phyloP scores from a whole-genome alignment of 2,113 vertebrate genomes.

The Synchiropus splendidus region DNA sequence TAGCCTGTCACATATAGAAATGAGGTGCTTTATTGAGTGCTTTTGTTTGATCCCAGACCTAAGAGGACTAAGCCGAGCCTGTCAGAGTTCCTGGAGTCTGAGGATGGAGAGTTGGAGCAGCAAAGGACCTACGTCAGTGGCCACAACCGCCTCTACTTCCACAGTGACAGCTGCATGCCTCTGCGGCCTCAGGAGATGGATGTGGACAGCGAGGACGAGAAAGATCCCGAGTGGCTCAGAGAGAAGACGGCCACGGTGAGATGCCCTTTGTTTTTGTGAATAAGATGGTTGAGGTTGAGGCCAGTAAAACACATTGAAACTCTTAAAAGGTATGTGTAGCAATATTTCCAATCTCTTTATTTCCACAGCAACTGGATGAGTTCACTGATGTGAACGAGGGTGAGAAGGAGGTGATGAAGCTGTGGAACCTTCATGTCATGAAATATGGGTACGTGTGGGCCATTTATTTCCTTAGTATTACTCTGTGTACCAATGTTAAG shows the following conservation, averaged over 20 bases:
- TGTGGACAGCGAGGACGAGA: slow-evolving; percentile 92
- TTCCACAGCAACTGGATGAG: slow-evolving; percentile 90
- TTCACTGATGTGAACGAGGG: slow-evolving; percentile 98
- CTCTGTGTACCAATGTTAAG: no score
- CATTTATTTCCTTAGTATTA: no score
- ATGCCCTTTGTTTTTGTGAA: no score
- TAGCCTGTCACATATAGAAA: no score
- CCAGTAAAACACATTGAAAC: no score
- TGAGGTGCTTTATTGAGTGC: no score
- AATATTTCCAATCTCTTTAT: no score
- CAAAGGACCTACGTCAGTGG: slow-evolving; percentile 94
- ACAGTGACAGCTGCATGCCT: slow-evolving; percentile 95
- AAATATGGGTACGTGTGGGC: slow-evolving; percentile 90
- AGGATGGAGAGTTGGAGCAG: slow-evolving; percentile 94
- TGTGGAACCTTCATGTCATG: slow-evolving; percentile 99
- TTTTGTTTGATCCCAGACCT: slow-evolving; percentile 76
- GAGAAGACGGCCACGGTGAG: slow-evolving; percentile 95
- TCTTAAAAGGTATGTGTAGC: no score
- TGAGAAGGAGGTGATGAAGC: slow-evolving; percentile 98
- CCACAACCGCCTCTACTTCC: slow-evolving; percentile 96
- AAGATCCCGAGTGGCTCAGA: slow-evolving; percentile 92
- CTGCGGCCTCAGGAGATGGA: slow-evolving; percentile 98
- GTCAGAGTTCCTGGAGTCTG: slow-evolving; percentile 93
- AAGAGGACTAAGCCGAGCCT: slow-evolving; percentile 95
- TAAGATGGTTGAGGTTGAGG: no score